Evolutionary conservation across 2,113 vertebrate species (phyloP).

Genomic region (Atherinomorus stipes): DNA sequence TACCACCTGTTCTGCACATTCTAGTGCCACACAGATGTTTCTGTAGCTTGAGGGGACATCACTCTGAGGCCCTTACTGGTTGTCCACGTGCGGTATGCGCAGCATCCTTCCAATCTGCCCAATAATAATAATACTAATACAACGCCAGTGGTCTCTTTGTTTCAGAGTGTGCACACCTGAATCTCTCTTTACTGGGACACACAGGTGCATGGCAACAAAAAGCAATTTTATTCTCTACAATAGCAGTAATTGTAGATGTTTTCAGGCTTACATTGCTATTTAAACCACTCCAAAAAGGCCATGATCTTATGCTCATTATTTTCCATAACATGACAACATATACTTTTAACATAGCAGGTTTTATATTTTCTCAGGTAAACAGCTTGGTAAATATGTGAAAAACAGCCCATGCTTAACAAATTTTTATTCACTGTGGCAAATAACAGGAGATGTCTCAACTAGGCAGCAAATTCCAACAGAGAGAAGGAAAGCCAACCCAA

Average conservation of each 20-base stretch:
- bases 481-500: no score
- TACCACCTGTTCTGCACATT: constrained; percentile 63
- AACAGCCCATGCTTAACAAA: no score
- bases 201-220: constrained; percentile 23
- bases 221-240: not conserved
- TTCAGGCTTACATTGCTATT: not conserved
- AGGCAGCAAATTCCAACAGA: no score
- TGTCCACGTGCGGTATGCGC: constrained; percentile 20
- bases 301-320: no score
- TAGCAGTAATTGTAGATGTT: not conserved
- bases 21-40: constrained; percentile 61
- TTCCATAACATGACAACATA: no score
- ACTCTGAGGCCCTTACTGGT: constrained; percentile 21
- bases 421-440: no score
- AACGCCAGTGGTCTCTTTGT: constrained; percentile 46
- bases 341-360: no score
- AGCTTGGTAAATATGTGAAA: no score
- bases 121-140: constrained; percentile 1
- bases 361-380: no score
- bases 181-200: not conserved
- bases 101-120: constrained; percentile 14
- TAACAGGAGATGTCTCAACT: no score
- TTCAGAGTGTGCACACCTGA: constrained; percentile 58
- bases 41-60: constrained; percentile 36
- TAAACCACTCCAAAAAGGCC: no score